Evolutionary conservation across 2,797 vertebrate species (phyloP).

Genomic region (Smutsia temminckii): DNA sequence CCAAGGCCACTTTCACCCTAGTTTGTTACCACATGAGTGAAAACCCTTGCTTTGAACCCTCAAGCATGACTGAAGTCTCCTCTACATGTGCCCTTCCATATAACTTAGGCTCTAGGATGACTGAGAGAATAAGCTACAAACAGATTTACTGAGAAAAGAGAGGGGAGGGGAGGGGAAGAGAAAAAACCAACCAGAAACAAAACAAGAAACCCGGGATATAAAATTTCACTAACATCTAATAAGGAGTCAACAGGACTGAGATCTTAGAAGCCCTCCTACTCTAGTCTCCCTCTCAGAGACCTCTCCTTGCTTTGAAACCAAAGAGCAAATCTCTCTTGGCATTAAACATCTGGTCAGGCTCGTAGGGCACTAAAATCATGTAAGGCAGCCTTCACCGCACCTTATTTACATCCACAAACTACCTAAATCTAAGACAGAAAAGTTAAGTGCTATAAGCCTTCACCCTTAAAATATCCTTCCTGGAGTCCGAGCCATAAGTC

Average conservation of each 20-base stretch:
- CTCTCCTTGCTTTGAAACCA: slow-evolving; percentile 33
- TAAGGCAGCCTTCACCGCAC: not conserved
- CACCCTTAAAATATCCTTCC: slow-evolving; percentile 18
- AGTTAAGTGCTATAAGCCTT: not conserved
- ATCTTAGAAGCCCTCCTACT: not conserved
- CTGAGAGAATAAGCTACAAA: not conserved
- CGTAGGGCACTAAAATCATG: not conserved
- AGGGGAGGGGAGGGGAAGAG: too few relatives aligned
- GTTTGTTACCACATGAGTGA: not conserved
- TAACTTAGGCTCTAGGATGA: slow-evolving; percentile 32
- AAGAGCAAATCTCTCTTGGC: slow-evolving; percentile 22
- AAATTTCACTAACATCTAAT: not conserved
- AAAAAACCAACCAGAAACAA: not conserved
- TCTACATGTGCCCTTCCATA: not conserved
- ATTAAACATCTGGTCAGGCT: slow-evolving; percentile 14
- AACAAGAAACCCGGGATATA: not conserved
- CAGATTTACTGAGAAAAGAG: not conserved
- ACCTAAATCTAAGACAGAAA: slow-evolving; percentile 19
- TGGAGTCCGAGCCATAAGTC: not conserved
- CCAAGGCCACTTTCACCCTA: not conserved
- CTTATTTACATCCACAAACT: not conserved
- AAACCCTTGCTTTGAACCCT: not conserved
- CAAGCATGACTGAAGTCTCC: slow-evolving; percentile 13
- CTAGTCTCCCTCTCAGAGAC: not conserved
- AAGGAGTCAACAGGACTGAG: not conserved